Conservation (phyloP, 2,888 invertebrate genomes). For the Tricholauxania praeusta region DNA sequence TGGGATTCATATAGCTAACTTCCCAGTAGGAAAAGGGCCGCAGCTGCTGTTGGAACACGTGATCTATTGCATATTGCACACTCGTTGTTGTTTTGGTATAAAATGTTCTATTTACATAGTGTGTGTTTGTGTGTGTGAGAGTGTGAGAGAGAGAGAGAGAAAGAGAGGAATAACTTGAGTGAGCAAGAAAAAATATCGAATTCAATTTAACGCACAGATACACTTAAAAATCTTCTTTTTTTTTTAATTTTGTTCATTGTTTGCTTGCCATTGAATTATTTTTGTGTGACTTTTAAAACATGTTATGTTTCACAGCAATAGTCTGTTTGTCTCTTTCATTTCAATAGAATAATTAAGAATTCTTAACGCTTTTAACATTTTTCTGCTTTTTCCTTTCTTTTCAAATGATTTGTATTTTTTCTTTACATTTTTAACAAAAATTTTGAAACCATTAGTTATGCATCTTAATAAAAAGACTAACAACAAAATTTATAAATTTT, state of each 20-base stretch:
- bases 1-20: background rate
- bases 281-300: background rate
- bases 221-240: constrained; percentile 6
- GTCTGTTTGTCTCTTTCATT: too few relatives aligned
- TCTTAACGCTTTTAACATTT: constrained; percentile 12
- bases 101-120: constrained; percentile 31
- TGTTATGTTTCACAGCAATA: background rate
- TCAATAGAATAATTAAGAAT: constrained; percentile 8
- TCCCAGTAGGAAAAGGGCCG: constrained; percentile 22
- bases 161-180: constrained; percentile 19
- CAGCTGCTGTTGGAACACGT: background rate
- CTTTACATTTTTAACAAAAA: background rate
- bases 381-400: background rate
- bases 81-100: constrained; percentile 28
- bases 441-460: background rate
- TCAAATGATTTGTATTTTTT: constrained; percentile 15
- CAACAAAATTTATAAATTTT: constrained; percentile 42
- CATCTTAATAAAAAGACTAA: constrained; percentile 19
- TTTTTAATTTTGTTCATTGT: background rate
- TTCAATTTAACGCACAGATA: constrained; percentile 9
- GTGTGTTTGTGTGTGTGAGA: background rate
- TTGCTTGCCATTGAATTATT: background rate
- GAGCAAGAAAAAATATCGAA: background rate
- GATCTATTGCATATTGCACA: constrained; percentile 27
- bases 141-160: constrained; percentile 23